These are phyloP conservation scores for Uropetala carovei DNA, from an alignment of 2,888 invertebrate species.

Conservation along the genomic window DNA sequence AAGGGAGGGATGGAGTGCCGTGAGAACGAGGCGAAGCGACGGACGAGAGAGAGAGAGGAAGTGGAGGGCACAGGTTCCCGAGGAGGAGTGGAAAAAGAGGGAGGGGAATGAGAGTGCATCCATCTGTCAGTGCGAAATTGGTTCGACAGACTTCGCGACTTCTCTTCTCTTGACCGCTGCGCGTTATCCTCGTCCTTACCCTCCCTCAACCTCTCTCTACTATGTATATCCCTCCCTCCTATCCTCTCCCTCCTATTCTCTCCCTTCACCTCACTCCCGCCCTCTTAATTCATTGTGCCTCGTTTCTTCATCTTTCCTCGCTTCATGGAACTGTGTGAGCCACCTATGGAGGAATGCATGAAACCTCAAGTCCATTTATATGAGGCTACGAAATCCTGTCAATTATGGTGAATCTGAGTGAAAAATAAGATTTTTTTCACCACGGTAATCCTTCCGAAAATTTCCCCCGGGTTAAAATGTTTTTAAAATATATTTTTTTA, in stretches of 20 bases:
- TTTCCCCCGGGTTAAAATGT: too few species aligned
- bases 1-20: neutral
- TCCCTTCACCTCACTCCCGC: neutral
- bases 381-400: neutral
- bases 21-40: neutral
- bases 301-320: conserved; percentile 8
- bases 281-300: conserved; percentile 38
- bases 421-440: too few species aligned
- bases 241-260: neutral
- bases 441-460: too few species aligned
- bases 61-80: neutral
- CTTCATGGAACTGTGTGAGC: neutral
- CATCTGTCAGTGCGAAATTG: conserved; percentile 49
- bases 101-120: conserved; percentile 20
- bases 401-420: too few species aligned
- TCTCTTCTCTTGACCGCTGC: conserved; percentile 45
- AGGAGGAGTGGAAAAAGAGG: neutral
- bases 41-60: neutral
- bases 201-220: neutral
- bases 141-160: conserved; percentile 58
- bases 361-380: neutral
- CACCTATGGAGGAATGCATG: neutral
- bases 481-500: too few species aligned
- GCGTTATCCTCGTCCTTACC: neutral
- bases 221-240: neutral